These are phyloP conservation scores for Heliconius hortense DNA, from an alignment of 2,888 invertebrate genomes.

Conservation along the genomic window DNA sequence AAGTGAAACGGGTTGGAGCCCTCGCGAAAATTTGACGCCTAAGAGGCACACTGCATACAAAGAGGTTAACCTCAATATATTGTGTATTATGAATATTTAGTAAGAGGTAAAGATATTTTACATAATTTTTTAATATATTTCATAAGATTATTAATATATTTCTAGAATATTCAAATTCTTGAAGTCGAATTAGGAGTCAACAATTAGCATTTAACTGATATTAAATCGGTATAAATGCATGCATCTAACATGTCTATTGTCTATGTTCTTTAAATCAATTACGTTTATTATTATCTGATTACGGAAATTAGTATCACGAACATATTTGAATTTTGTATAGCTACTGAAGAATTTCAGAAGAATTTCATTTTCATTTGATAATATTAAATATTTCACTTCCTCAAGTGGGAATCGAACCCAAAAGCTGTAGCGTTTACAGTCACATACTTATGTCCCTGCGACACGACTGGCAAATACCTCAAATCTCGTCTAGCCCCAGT, in stretches of 20 bases:
- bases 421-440: no score
- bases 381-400: no score
- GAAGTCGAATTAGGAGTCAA: no score
- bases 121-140: background rate
- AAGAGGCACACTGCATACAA: conserved; percentile 34
- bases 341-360: no score
- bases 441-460: no score
- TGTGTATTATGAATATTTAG: conserved; percentile 24
- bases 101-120: conserved; percentile 3
- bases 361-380: no score
- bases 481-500: no score
- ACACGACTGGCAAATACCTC: no score
- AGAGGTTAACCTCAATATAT: conserved; percentile 38
- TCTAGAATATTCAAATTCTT: background rate
- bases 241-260: no score
- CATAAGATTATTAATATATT: background rate
- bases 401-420: no score
- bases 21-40: conserved; percentile 43
- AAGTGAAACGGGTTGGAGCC: conserved; percentile 62
- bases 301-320: no score
- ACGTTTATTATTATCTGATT: background rate
- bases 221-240: background rate
- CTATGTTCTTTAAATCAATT: background rate
- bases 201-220: background rate
- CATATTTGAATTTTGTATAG: no score